Evolutionary conservation across 2,888 invertebrate species (phyloP).

Genomic region (Margaritifera margaritifera): DNA sequence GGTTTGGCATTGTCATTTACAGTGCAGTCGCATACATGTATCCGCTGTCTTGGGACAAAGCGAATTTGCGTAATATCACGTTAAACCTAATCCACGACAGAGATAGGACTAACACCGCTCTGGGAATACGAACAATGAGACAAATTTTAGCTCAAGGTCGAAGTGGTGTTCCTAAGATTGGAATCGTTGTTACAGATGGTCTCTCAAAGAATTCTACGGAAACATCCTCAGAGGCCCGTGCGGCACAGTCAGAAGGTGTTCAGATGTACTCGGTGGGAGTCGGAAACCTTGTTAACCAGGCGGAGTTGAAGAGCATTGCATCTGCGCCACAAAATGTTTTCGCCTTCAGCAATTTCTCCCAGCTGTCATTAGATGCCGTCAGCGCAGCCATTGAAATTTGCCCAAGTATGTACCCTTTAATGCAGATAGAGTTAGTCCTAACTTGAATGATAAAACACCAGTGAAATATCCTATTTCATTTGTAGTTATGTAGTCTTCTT

Average conservation of each 20-base stretch:
- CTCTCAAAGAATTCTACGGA: slow-evolving; percentile 58
- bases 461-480: no score
- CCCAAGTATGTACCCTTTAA: no score
- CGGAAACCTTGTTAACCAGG: slow-evolving; percentile 61
- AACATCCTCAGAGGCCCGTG: slow-evolving; percentile 66
- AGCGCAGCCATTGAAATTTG: not conserved
- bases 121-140: slow-evolving; percentile 45
- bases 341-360: slow-evolving; percentile 27
- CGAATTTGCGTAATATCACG: slow-evolving; percentile 25
- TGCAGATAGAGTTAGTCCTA: no score
- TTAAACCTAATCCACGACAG: slow-evolving; percentile 31
- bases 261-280: slow-evolving; percentile 72
- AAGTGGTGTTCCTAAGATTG: slow-evolving; percentile 64
- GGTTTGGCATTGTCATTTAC: slow-evolving; percentile 48
- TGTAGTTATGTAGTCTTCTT: no score
- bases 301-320: slow-evolving; percentile 58
- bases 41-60: slow-evolving; percentile 25
- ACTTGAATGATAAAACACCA: no score
- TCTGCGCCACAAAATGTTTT: slow-evolving; percentile 45
- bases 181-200: slow-evolving; percentile 72
- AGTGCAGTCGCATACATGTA: slow-evolving; percentile 28
- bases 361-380: slow-evolving; percentile 19
- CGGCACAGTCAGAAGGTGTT: slow-evolving; percentile 68
- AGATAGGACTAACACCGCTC: slow-evolving; percentile 42
- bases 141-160: slow-evolving; percentile 35